Evolutionary conservation across 2,797 vertebrate genomes (phyloP).

Genomic region (Varecia variegata): DNA sequence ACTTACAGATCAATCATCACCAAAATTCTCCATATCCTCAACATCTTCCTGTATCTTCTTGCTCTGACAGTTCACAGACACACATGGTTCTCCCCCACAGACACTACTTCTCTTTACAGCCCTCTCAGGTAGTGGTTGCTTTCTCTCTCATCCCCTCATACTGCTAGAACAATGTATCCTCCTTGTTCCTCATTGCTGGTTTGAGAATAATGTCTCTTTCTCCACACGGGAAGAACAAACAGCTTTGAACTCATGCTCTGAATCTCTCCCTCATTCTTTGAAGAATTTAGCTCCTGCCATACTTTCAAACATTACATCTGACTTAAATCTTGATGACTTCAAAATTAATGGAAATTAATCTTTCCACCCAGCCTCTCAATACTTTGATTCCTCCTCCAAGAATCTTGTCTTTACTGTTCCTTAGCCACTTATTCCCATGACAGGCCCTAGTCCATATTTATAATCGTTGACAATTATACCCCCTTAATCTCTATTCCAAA

Average conservation of each 20-base stretch:
- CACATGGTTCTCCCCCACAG: neutral
- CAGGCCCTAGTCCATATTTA: neutral
- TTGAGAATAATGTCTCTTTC: neutral
- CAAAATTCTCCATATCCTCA: neutral
- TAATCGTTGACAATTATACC: neutral
- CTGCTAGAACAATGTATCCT: neutral
- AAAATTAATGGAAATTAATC: neutral
- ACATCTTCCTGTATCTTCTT: neutral
- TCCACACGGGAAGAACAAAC: neutral
- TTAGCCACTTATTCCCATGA: neutral
- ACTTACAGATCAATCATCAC: neutral
- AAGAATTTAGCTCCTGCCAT: neutral
- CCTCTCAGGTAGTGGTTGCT: neutral
- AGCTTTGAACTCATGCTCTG: neutral
- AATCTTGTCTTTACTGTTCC: neutral
- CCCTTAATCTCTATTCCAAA: neutral
- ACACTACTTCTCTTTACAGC: neutral
- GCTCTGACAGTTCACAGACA: neutral
- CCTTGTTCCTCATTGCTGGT: neutral
- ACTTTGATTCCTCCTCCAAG: neutral
- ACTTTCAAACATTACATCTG: neutral
- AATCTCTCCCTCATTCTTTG: neutral
- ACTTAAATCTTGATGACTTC: neutral
- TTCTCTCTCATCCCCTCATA: neutral
- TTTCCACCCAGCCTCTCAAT: neutral